phyloP scores from a whole-genome alignment of 2,888 invertebrate species.

The Rotaria socialis region DNA sequence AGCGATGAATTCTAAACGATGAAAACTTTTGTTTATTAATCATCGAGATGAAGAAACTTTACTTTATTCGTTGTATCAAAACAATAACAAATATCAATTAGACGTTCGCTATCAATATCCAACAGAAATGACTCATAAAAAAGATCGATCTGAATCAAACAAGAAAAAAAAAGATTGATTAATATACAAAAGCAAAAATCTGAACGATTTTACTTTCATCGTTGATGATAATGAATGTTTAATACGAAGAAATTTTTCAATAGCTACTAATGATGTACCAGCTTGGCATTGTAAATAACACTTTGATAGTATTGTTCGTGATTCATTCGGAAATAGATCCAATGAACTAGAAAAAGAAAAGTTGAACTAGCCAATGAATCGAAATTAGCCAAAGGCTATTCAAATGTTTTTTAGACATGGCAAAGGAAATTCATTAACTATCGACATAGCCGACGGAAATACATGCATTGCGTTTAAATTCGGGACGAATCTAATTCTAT shows the following conservation, averaged over 20 bases:
- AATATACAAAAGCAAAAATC: neutral
- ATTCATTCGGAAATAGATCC: neutral
- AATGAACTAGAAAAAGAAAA: neutral
- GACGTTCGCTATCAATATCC: neutral
- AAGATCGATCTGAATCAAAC: neutral
- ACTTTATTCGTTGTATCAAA: neutral
- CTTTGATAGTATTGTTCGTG: neutral
- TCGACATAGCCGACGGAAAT: neutral
- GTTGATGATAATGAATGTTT: neutral
- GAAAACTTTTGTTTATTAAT: neutral
- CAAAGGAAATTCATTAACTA: neutral
- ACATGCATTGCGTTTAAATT: neutral
- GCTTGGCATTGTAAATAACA: conserved; percentile 29
- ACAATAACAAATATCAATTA: conserved; percentile 23
- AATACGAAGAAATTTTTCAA: conserved; percentile 12
- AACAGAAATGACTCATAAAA: conserved; percentile 2
- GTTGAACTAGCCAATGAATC: neutral
- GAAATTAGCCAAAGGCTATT: neutral
- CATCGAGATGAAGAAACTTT: neutral
- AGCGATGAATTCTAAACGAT: neutral
- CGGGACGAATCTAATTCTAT: neutral
- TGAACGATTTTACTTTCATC: neutral
- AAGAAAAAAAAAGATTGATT: neutral
- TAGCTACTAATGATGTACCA: neutral
- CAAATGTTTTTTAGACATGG: neutral